Evolutionary conservation across 2,113 vertebrate species (phyloP).

Genomic region (Alaudala cheleensis): DNA sequence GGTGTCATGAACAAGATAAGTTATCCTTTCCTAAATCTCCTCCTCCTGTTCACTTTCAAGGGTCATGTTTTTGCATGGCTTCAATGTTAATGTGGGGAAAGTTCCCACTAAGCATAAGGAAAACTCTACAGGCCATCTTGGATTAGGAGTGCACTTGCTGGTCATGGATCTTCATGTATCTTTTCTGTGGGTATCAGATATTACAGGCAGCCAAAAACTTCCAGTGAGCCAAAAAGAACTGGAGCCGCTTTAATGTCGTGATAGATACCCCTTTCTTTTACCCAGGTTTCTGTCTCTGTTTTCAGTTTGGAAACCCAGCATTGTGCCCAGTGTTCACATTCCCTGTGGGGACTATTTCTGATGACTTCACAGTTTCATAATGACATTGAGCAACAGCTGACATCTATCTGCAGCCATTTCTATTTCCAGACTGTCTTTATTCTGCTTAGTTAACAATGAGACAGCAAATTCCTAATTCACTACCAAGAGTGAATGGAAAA

Average conservation of each 20-base stretch:
- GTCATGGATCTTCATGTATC: not conserved
- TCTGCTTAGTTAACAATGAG: conserved; percentile 33
- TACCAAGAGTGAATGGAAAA: not conserved
- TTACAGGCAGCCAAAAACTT: not conserved
- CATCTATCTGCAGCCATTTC: conserved; percentile 9
- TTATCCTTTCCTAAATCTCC: conserved; percentile 42
- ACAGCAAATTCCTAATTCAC: conserved; percentile 18
- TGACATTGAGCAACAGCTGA: conserved; percentile 32
- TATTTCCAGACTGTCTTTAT: conserved; percentile 14
- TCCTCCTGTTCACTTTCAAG: conserved; percentile 26
- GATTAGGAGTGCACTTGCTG: not conserved
- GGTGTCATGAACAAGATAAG: conserved; percentile 25
- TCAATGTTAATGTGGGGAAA: not conserved
- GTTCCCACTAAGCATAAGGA: not conserved
- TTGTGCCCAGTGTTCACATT: not conserved
- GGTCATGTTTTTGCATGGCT: conserved; percentile 4
- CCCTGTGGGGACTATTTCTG: not conserved
- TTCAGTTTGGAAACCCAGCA: not conserved
- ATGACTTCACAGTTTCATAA: conserved; percentile 32
- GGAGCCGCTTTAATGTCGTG: not conserved
- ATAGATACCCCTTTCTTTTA: not conserved
- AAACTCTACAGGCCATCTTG: not conserved
- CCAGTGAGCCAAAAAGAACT: not conserved
- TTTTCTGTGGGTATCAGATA: not conserved
- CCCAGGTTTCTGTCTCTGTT: not conserved